phyloP scores from a whole-genome alignment of 1,140 invertebrate species.

The Ectropis grisescens region DNA sequence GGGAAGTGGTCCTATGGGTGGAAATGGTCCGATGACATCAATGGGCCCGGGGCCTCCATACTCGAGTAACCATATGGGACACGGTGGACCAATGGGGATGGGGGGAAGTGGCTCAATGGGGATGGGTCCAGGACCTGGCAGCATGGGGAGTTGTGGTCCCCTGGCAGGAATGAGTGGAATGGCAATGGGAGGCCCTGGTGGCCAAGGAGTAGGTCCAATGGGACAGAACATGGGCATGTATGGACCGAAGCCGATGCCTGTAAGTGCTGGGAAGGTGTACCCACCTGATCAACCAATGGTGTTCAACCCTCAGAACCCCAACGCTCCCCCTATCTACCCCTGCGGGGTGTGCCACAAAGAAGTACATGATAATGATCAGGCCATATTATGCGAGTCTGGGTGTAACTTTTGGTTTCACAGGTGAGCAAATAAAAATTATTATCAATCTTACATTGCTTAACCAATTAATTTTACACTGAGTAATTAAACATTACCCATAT shows the following conservation, averaged over 20 bases:
- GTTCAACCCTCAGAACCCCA: constrained; percentile 98
- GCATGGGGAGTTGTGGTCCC: constrained; percentile 72
- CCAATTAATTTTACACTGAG: neutral
- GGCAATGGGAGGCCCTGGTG: constrained; percentile 73
- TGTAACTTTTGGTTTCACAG: constrained; percentile 99
- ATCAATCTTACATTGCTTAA: neutral
- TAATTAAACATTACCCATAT: no score
- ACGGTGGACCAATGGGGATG: constrained; percentile 69
- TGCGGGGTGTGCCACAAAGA: constrained; percentile 98
- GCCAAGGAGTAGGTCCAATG: constrained; percentile 73
- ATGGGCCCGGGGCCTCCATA: constrained; percentile 66
- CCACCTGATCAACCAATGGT: constrained; percentile 97
- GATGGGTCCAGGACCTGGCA: constrained; percentile 71
- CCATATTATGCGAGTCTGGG: constrained; percentile 97
- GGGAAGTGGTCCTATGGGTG: constrained; percentile 61
- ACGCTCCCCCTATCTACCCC: constrained; percentile 97
- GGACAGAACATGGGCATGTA: constrained; percentile 75
- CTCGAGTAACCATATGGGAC: constrained; percentile 55
- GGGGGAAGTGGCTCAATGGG: constrained; percentile 64
- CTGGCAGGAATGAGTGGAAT: constrained; percentile 74
- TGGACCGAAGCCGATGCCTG: constrained; percentile 83
- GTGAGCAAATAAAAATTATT: constrained; percentile 60
- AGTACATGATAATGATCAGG: constrained; percentile 98
- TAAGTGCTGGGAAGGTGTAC: constrained; percentile 93
- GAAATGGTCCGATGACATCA: constrained; percentile 63